Conservation (phyloP, 2,113 vertebrate species). For the Bungarus multicinctus region DNA sequence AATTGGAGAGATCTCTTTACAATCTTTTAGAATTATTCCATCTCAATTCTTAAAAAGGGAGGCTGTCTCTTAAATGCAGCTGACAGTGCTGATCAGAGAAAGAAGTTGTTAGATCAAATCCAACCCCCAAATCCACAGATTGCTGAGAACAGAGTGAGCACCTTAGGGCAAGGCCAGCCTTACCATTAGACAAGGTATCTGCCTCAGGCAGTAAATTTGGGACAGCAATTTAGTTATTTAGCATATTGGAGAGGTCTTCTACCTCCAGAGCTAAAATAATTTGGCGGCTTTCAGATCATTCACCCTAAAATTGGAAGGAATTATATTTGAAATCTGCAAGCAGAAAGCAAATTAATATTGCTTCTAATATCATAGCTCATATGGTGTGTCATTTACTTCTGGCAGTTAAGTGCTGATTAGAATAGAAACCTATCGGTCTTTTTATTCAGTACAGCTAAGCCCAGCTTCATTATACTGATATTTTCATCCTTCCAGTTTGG, state of each 20-base stretch:
- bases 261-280: neutral
- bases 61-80: neutral
- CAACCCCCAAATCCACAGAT: neutral
- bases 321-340: neutral
- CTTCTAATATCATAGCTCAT: neutral
- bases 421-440: neutral
- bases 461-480: neutral
- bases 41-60: neutral
- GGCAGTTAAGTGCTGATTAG: neutral
- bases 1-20: neutral
- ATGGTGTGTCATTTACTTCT: neutral
- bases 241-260: neutral
- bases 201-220: neutral
- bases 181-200: neutral
- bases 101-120: neutral
- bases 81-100: neutral
- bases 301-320: neutral
- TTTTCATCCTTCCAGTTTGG: too few relatives aligned
- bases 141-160: neutral
- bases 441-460: neutral
- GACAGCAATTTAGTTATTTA: neutral
- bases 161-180: neutral
- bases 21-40: neutral
- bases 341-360: neutral
- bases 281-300: neutral